These are phyloP conservation scores for Mylabris phalerata DNA, from an alignment of 1,140 invertebrate species.

Conservation along the genomic window DNA sequence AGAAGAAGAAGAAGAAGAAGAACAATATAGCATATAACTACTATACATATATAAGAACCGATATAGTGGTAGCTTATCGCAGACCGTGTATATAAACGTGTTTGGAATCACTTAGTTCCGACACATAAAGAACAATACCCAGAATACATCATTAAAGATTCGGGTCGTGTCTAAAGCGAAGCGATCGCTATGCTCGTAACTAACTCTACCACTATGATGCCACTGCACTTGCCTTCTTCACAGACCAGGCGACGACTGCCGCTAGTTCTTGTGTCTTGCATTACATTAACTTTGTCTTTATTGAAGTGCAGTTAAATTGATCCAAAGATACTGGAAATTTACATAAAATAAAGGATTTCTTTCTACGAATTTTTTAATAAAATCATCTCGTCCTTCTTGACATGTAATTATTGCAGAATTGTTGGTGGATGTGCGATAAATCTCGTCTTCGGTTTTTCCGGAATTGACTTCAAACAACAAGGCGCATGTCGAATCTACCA, in stretches of 20 bases:
- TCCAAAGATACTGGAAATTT: slow-evolving; percentile 3
- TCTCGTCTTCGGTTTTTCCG: too few species aligned
- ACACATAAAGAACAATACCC: slow-evolving; percentile 33
- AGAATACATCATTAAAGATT: slow-evolving; percentile 30
- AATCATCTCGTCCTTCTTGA: too few species aligned
- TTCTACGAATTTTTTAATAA: too few species aligned
- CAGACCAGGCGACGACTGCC: slow-evolving; percentile 16
- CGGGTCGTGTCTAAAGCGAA: slow-evolving; percentile 23
- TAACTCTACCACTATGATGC: neutral
- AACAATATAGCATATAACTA: slow-evolving; percentile 4
- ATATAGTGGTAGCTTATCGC: slow-evolving; percentile 11
- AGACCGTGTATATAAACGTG: slow-evolving; percentile 26
- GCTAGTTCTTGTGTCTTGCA: slow-evolving; percentile 7
- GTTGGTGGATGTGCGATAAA: too few species aligned
- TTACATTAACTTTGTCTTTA: slow-evolving; percentile 9
- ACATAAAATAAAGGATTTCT: neutral
- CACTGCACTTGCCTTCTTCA: slow-evolving; percentile 13
- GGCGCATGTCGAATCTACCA: slow-evolving; percentile 32
- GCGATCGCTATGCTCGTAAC: slow-evolving; percentile 19
- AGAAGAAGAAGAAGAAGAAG: neutral
- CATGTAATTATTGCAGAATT: too few species aligned
- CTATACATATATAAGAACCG: slow-evolving; percentile 13
- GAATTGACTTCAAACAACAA: neutral
- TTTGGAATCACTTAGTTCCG: slow-evolving; percentile 30
- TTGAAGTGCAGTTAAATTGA: slow-evolving; percentile 2